phyloP scores from a whole-genome alignment of 2,888 invertebrate species.

The Camptogramma bilineatum region DNA sequence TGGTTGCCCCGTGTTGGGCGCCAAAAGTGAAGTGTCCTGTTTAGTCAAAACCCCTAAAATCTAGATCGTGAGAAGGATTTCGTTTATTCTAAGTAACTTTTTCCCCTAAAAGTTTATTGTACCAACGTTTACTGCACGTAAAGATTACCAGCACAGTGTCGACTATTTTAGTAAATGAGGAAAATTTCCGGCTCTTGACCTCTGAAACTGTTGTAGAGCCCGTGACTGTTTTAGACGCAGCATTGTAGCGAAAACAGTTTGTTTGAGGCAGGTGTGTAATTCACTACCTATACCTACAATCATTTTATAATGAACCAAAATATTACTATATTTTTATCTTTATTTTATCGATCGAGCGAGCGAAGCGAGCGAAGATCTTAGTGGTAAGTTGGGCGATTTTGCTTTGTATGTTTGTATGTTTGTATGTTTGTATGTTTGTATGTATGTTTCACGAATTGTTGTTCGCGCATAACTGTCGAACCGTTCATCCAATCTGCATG shows the following conservation, averaged over 20 bases:
- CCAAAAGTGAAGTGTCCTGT: slow-evolving; percentile 11
- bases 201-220: slow-evolving; percentile 13
- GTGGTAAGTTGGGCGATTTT: no score
- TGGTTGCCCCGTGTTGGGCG: slow-evolving; percentile 12
- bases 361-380: no score
- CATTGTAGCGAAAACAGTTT: slow-evolving; percentile 7
- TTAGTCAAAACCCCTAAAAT: slow-evolving; percentile 15
- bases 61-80: slow-evolving; percentile 22
- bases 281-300: not conserved
- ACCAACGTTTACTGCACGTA: slow-evolving; percentile 26
- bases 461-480: no score
- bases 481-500: no score
- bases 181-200: slow-evolving; percentile 24
- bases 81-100: slow-evolving; percentile 25
- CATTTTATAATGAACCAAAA: not conserved
- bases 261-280: slow-evolving; percentile 6
- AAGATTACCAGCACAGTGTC: slow-evolving; percentile 24
- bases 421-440: no score
- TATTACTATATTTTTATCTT: no score
- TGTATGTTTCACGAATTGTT: no score
- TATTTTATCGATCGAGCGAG: no score
- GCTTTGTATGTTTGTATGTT: no score
- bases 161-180: slow-evolving; percentile 27
- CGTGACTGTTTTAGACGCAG: slow-evolving; percentile 22
- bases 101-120: slow-evolving; percentile 27